Evolutionary conservation across 2,888 invertebrate genomes (phyloP).

Genomic region (Cactoblastis cactorum): DNA sequence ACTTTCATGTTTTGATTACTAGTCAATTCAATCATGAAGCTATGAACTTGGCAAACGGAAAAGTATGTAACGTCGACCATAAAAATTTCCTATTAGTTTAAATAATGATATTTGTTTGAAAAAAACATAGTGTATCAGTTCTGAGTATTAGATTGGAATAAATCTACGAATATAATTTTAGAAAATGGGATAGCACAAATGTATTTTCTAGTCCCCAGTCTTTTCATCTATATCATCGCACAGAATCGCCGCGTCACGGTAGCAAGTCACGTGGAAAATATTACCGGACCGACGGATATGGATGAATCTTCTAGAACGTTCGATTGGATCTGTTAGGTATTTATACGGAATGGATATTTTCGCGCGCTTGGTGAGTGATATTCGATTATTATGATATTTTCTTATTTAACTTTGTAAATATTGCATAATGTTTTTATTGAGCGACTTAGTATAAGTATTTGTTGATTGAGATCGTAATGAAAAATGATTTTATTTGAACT

Average conservation of each 20-base stretch:
- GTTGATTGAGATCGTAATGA: too few relatives aligned
- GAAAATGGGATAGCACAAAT: background rate
- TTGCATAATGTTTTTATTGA: too few relatives aligned
- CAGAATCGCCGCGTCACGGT: background rate
- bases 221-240: background rate
- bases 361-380: background rate
- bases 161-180: background rate
- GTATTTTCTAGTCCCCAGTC: background rate
- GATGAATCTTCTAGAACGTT: constrained; percentile 1
- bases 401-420: background rate
- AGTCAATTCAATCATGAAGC: too few relatives aligned
- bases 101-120: too few relatives aligned
- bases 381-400: background rate
- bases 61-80: too few relatives aligned
- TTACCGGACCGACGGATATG: constrained; percentile 5
- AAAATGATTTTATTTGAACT: too few relatives aligned
- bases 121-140: too few relatives aligned
- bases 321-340: background rate
- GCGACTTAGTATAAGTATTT: too few relatives aligned
- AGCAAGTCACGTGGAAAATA: constrained; percentile 9
- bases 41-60: too few relatives aligned
- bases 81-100: too few relatives aligned
- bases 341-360: background rate
- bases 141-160: too few relatives aligned
- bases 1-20: too few relatives aligned